A percentile compares a stretch with the other conserved stretches of the same genome.
Evolutionary conservation across 2,797 vertebrate species (phyloP).

Genomic region (Tiaroga cobitis): DNA sequence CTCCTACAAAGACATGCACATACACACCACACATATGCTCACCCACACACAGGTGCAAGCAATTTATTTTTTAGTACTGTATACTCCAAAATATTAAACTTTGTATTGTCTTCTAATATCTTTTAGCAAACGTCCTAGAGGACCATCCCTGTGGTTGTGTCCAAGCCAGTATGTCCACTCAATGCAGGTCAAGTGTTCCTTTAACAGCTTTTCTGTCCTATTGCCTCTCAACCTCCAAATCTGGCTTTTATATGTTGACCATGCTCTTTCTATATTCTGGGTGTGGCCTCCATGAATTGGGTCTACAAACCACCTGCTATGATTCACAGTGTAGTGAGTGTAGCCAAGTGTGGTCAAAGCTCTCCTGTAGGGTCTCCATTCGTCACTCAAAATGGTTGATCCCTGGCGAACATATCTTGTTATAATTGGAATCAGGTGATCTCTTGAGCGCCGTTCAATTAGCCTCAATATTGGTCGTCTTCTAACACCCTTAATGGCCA

Average conservation of each 20-base stretch:
- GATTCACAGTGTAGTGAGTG: conserved; percentile 13
- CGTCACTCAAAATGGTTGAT: not conserved
- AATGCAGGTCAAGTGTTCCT: not conserved
- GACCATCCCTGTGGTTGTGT: no score
- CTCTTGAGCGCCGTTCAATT: not conserved
- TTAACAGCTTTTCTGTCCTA: conserved; percentile 9
- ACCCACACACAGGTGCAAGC: no score
- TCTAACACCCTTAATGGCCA: no score
- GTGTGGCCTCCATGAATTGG: conserved; percentile 14
- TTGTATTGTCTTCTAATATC: not conserved
- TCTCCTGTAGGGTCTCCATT: not conserved
- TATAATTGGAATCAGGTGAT: not conserved
- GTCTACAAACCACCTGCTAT: conserved; percentile 9
- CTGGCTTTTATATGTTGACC: conserved; percentile 1
- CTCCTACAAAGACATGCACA: no score
- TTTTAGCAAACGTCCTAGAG: no score
- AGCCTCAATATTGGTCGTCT: not conserved
- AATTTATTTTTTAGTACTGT: no score
- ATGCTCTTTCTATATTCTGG: not conserved
- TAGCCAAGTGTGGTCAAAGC: not conserved
- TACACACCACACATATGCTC: no score
- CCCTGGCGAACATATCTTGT: not conserved
- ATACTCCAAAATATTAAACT: no score
- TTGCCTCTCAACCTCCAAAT: conserved; percentile 12
- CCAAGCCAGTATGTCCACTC: no score